Evolutionary conservation across 2,797 vertebrate species (phyloP), one percentile per base, ranked within the genome.

Genomic region (Takifugu rubripes): DNA sequence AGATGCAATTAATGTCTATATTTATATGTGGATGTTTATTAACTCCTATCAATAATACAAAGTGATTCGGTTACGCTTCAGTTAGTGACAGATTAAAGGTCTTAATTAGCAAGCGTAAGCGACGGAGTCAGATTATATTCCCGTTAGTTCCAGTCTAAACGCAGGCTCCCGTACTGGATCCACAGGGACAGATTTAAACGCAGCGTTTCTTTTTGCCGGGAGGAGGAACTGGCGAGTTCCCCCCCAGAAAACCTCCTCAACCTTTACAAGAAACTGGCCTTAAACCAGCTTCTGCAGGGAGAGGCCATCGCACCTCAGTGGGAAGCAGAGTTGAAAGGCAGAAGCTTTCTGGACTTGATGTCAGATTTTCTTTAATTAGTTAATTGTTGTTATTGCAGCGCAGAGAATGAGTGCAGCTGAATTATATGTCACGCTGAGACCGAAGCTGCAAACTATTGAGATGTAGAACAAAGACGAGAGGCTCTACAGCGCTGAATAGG

Each of bases 401-500:
- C 15, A 49, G 43, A 43, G 51, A 55, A 48, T 6, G 17, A 3
- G 3, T n/a, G 58, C 6, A 6, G 56, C 56, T 55, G 48, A 21
- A 7, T 26, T 17, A 36, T 33, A 12, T 25, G 59, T 75, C 61
- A 58, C 62, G 15, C 47, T 14, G 63, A 42, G 36, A 12, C 2
- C 1, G 36, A 40, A 14, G 36, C 36, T 40, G 11, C 36, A 40
- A 40, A 40, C 17, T 24, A 10, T 24, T 24, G 21, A 49, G 72
- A 63, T 5, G 33, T 3, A 31, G 70, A 69, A 77, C 73, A 75
- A 73, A 75, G 69, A 66, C 66, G 68, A 84, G 75, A 81, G 78
- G 74, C 72, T 72, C 76, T 65, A 60, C 74, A 69, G 68, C 79
- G 33, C 15, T 79, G 75, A 78, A 82, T 66, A 78, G 79, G 84